Conservation (phyloP, 2,113 vertebrate genomes). For the Pheucticus melanocephalus region DNA sequence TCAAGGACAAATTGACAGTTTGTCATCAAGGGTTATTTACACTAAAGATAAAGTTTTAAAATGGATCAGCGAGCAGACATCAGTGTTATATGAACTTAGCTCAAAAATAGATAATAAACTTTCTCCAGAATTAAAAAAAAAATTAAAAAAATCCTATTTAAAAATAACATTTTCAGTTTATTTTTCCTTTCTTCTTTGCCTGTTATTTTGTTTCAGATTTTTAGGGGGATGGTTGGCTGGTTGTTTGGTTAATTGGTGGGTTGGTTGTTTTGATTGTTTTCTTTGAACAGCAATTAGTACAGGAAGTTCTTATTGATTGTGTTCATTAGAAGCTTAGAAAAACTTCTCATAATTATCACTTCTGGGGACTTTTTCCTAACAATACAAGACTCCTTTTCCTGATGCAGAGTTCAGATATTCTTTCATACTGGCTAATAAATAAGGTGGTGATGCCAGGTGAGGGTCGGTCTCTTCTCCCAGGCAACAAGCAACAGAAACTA, state of each 20-base stretch:
- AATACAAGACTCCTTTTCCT: neutral
- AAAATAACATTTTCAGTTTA: neutral
- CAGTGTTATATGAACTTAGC: fast-evolving
- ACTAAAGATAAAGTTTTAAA: neutral
- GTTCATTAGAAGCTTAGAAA: neutral
- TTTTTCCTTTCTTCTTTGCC: neutral
- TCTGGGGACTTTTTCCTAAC: neutral
- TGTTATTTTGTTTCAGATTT: neutral
- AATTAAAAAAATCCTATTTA: neutral
- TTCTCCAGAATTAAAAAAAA: neutral
- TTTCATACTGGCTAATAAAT: neutral
- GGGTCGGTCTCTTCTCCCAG: fast-evolving
- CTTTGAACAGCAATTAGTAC: neutral
- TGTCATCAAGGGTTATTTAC: neutral
- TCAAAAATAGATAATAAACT: neutral
- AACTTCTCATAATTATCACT: neutral
- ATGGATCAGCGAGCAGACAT: neutral
- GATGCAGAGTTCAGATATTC: neutral
- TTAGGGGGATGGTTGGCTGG: neutral
- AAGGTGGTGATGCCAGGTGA: neutral
- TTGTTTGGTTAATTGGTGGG: neutral
- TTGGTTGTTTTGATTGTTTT: neutral
- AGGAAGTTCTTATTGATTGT: neutral
- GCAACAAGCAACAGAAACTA: neutral
- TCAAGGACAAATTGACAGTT: neutral